Percentiles rank a stretch among this genome's conserved stretches.
Evolutionary conservation across 2,797 vertebrate species (phyloP).

Genomic region (Nasua narica): DNA sequence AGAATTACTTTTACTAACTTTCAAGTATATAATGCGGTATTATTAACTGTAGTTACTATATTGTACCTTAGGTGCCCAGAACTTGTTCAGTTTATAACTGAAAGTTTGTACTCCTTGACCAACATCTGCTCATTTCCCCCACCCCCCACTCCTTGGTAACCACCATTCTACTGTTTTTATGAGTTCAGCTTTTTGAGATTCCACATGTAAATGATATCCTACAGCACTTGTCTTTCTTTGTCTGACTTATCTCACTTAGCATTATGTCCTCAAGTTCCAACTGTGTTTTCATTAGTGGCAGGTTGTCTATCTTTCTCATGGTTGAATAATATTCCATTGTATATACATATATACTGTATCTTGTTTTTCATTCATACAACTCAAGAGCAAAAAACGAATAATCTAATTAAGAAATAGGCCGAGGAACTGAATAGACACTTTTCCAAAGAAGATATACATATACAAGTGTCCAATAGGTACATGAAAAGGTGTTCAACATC

Average conservation of each 20-base stretch:
- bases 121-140: neutral
- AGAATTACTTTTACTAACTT: neutral
- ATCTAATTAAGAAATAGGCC: neutral
- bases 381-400: neutral
- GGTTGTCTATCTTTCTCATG: neutral
- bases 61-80: neutral
- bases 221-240: neutral
- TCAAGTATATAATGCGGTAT: neutral
- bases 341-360: neutral
- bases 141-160: neutral
- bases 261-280: neutral
- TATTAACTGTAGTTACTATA: neutral
- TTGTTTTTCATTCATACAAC: neutral
- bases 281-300: neutral
- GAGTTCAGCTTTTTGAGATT: neutral
- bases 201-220: neutral
- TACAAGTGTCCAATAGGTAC: neutral
- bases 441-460: neutral
- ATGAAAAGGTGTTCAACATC: neutral
- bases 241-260: neutral
- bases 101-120: neutral
- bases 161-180: neutral
- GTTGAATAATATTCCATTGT: neutral
- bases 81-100: neutral
- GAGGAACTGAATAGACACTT: neutral